Conservation (phyloP, 2,888 invertebrate genomes). For the Malthinus seriepunctatus region DNA sequence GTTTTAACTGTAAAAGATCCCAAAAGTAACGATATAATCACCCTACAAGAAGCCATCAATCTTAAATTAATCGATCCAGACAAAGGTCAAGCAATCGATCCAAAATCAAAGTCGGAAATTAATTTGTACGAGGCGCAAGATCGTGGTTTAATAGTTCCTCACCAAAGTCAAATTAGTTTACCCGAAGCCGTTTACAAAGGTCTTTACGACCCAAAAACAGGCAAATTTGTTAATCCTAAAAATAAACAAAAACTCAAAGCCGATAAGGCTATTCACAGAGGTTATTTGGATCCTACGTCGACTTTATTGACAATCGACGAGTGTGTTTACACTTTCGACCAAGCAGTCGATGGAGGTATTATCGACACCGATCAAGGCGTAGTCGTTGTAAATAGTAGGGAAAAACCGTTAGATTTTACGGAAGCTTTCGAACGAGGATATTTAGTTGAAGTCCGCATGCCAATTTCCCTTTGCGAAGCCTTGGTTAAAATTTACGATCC, state of each 20-base stretch:
- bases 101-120: constrained; percentile 71
- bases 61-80: constrained; percentile 77
- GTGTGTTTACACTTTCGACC: constrained; percentile 79
- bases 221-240: constrained; percentile 78
- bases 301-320: constrained; percentile 85
- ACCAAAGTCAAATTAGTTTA: constrained; percentile 80
- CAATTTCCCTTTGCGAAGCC: constrained; percentile 80
- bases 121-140: constrained; percentile 83
- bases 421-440: constrained; percentile 86
- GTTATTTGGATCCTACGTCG: constrained; percentile 81
- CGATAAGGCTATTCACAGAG: constrained; percentile 81
- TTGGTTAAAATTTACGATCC: constrained; percentile 80
- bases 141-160: constrained; percentile 78
- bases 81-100: constrained; percentile 79
- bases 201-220: constrained; percentile 83
- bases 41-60: constrained; percentile 78
- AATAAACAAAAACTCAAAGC: constrained; percentile 80
- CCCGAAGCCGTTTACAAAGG: constrained; percentile 91
- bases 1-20: constrained; percentile 81
- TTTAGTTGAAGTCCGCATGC: constrained; percentile 79
- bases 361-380: constrained; percentile 77
- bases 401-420: constrained; percentile 70
- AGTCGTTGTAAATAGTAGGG: constrained; percentile 63
- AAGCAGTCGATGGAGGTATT: constrained; percentile 77
- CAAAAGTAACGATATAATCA: constrained; percentile 76